Conservation (phyloP, 2,113 vertebrate species). For the Phaethon lepturus region DNA sequence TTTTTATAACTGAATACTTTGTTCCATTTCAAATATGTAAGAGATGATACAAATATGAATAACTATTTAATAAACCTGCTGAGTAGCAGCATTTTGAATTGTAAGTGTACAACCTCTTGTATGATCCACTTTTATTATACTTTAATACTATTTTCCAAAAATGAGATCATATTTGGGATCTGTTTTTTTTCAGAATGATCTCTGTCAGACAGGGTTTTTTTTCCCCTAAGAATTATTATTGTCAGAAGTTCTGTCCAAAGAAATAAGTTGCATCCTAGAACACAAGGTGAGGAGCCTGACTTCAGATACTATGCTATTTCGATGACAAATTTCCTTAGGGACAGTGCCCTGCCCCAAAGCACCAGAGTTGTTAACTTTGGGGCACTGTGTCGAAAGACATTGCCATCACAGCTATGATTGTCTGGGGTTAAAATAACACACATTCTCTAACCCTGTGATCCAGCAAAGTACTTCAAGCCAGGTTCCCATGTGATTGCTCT, state of each 20-base stretch:
- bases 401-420: neutral
- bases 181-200: neutral
- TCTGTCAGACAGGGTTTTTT: neutral
- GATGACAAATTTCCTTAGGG: neutral
- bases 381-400: neutral
- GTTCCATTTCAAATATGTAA: neutral
- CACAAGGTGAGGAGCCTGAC: neutral
- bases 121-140: neutral
- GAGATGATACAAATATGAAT: neutral
- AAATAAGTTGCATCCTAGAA: neutral
- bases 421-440: neutral
- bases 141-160: neutral
- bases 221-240: neutral
- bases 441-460: neutral
- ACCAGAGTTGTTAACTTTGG: accelerated
- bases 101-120: neutral
- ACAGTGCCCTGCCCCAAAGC: neutral
- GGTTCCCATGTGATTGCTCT: neutral
- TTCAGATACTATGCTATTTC: neutral
- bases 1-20: neutral
- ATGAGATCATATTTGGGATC: neutral
- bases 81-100: neutral
- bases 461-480: neutral
- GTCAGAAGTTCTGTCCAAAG: neutral
- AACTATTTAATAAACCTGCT: neutral